Percentiles rank a stretch among this genome's conserved stretches.
These are phyloP conservation scores for Epinotia brunnichana DNA, from an alignment of 2,888 invertebrate genomes.

Conservation along the genomic window DNA sequence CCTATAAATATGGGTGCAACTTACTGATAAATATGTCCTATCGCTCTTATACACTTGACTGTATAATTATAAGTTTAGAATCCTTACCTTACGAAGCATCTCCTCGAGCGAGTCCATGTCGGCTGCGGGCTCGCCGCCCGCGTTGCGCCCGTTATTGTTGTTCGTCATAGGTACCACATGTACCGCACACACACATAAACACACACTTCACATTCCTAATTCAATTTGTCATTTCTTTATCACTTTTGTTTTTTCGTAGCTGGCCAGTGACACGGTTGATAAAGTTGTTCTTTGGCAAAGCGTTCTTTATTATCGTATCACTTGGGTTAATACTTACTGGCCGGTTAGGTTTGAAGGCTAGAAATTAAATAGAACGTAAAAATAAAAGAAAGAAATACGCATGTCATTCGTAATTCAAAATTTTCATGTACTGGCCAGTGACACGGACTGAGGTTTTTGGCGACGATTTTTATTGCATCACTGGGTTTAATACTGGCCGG, in stretches of 20 bases:
- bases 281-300: neutral
- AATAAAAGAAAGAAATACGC: neutral
- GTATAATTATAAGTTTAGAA: neutral
- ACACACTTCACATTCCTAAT: conserved; percentile 47
- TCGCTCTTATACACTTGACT: too few species aligned
- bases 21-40: too few species aligned
- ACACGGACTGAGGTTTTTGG: neutral
- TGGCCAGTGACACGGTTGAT: conserved; percentile 18
- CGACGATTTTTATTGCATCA: neutral
- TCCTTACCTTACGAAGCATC: conserved; percentile 89
- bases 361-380: neutral
- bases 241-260: conserved; percentile 2
- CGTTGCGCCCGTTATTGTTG: conserved; percentile 85
- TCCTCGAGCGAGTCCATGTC: conserved; percentile 88
- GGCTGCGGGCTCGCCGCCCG: conserved; percentile 85
- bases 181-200: conserved; percentile 45
- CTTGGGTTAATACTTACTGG: conserved; percentile 12
- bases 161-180: conserved; percentile 80
- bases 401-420: conserved; percentile 41
- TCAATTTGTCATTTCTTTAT: conserved; percentile 23
- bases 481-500: neutral
- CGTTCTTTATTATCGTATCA: neutral
- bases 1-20: too few species aligned
- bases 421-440: conserved; percentile 26
- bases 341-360: conserved; percentile 15